phyloP scores from a whole-genome alignment of 2,888 invertebrate species.

The Cetonia aurata region DNA sequence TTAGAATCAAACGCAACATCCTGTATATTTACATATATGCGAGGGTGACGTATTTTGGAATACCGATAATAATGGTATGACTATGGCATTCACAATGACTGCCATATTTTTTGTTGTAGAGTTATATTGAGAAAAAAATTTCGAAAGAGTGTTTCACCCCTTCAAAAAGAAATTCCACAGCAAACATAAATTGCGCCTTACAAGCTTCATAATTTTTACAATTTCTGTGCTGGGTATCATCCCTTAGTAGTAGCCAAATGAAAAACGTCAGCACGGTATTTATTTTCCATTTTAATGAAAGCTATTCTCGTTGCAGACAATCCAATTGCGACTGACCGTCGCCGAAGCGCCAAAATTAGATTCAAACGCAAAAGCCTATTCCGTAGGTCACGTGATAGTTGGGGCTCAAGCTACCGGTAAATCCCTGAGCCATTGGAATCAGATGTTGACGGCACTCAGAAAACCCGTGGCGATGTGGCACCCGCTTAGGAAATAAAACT shows the following conservation, averaged over 20 bases:
- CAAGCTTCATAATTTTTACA: neutral
- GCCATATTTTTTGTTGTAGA: too few species aligned
- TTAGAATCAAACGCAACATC: too few species aligned
- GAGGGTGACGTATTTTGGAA: too few species aligned
- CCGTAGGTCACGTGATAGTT: slow-evolving; percentile 85
- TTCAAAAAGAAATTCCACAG: too few species aligned
- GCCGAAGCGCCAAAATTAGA: slow-evolving; percentile 66
- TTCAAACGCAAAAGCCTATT: slow-evolving; percentile 70
- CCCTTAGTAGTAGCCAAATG: too few species aligned
- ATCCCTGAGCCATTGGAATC: slow-evolving; percentile 84
- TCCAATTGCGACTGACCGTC: slow-evolving; percentile 81
- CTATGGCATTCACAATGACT: too few species aligned
- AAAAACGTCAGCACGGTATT: too few species aligned
- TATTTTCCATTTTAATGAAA: slow-evolving; percentile 11
- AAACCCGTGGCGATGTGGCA: slow-evolving; percentile 91
- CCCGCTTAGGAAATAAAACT: slow-evolving; percentile 71
- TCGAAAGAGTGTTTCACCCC: too few species aligned
- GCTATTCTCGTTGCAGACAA: slow-evolving; percentile 68
- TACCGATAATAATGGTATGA: too few species aligned
- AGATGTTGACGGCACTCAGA: slow-evolving; percentile 83
- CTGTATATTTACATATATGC: too few species aligned
- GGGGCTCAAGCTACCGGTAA: slow-evolving; percentile 81
- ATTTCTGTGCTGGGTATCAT: neutral
- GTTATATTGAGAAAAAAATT: too few species aligned
- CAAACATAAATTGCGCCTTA: neutral